Evolutionary conservation across 1,140 invertebrate species (phyloP).

Genomic region (Plectrocnemia conspersa): DNA sequence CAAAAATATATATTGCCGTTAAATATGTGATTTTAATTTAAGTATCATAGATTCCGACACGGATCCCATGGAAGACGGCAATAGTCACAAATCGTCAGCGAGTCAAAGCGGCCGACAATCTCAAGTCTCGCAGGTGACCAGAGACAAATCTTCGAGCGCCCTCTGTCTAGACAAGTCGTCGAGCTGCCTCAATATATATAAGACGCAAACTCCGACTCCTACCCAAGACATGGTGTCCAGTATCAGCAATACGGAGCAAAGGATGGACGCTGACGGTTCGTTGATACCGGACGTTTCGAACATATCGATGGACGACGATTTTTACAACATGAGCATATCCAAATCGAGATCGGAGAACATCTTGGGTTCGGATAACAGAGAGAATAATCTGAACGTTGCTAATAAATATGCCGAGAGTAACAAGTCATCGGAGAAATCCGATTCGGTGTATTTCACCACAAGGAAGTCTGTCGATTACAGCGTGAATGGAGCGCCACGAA

Average conservation of each 20-base stretch:
- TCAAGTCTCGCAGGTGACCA: conserved; percentile 41
- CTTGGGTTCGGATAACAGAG: conserved; percentile 44
- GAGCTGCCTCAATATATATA: conserved; percentile 39
- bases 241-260: conserved; percentile 48
- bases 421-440: conserved; percentile 43
- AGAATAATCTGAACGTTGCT: conserved; percentile 38
- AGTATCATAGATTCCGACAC: conserved; percentile 44
- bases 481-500: conserved; percentile 39
- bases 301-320: conserved; percentile 50
- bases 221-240: conserved; percentile 53
- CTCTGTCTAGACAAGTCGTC: conserved; percentile 48
- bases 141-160: conserved; percentile 48
- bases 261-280: conserved; percentile 42
- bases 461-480: conserved; percentile 34
- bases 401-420: conserved; percentile 39
- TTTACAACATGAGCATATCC: conserved; percentile 47
- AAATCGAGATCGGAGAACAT: conserved; percentile 51
- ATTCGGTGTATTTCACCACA: conserved; percentile 50
- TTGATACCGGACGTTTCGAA: conserved; percentile 49
- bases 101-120: conserved; percentile 48
- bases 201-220: conserved; percentile 49
- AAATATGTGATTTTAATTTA: conserved; percentile 20
- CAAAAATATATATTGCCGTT: conserved; percentile 9
- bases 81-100: conserved; percentile 48
- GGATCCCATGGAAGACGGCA: conserved; percentile 47